Base-by-base conservation (phyloP, 2,113 vertebrate genomes). In the Saccopteryx leptura region DNA sequence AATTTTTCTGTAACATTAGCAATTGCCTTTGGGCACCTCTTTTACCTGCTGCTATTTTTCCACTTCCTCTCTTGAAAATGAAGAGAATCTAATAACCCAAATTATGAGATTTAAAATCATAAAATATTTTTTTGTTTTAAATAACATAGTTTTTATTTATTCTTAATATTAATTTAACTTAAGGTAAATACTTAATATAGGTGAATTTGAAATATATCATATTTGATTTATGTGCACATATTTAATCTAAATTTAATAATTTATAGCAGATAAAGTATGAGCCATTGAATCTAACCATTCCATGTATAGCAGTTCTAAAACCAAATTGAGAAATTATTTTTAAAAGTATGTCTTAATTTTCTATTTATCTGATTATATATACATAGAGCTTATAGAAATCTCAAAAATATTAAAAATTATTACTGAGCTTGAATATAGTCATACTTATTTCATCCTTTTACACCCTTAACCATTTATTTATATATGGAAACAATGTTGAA, bases 321-420 rank as follows among this genome's bases (percentile, higher is more conserved):
- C 13, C 9, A 92, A 66, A 52, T 2, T 60, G 24, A 94, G 9
- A 24, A 60, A 39, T 79, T 92, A 39, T 60, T 85, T 88, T 68
- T 86, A 31, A 33, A 86, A 33, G 68, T 2, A 33, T 74, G 60
- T 75, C 14, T 7, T 52, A 48, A 54, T 86, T 69, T 90, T 82
- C 14, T 5, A 76, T 63, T 13, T 69, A 48, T 60, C 56, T 84
- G 17, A 81, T 75, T 13, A 63, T 58, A 61, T 61, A 15, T 63
- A 28, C 9, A 75, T 9, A 96, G 18, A 4, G 24, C 39, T 95
- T 63, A 71, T 8, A 10, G 39, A 80, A 84, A 75, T 21, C 9
- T 56, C 33, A 66, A 90, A 80, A 85, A 68, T 85, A 96, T 65
- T 60, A 48, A 91, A 48, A 52, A 58, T 50, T 79, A 60, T 26